phyloP scores from a whole-genome alignment of 2,797 vertebrate species.

The Gila robusta region DNA sequence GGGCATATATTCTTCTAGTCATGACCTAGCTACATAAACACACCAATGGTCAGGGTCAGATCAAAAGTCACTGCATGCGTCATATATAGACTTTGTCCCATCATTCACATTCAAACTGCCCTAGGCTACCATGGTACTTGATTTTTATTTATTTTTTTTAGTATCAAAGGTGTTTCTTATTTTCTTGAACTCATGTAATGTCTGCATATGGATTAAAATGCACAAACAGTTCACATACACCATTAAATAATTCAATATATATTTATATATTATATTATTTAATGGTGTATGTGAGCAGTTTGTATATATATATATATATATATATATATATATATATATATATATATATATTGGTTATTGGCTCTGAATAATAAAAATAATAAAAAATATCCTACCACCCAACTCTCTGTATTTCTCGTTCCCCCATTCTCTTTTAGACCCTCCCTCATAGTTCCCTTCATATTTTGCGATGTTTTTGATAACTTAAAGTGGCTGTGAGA shows the following conservation, averaged over 20 bases:
- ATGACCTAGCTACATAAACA: conserved; percentile 59
- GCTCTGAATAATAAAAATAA: conserved; percentile 14
- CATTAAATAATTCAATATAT: background rate
- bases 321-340: no score
- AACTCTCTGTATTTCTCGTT: conserved; percentile 23
- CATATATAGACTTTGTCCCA: conserved; percentile 70
- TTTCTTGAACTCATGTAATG: conserved; percentile 7
- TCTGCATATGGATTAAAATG: background rate
- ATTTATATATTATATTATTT: background rate
- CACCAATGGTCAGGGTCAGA: conserved; percentile 67
- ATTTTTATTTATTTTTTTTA: background rate
- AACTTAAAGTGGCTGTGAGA: conserved; percentile 83
- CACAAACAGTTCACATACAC: background rate
- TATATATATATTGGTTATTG: background rate
- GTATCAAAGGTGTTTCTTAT: background rate
- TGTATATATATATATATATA: no score
- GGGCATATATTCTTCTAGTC: conserved; percentile 28
- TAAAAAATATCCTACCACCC: background rate
- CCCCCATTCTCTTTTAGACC: conserved; percentile 33
- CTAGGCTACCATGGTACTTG: background rate
- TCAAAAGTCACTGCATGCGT: conserved; percentile 74
- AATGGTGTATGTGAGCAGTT: background rate
- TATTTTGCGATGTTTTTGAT: conserved; percentile 82
- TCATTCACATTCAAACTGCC: conserved; percentile 38
- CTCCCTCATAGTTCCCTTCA: conserved; percentile 57